Evolutionary conservation across 2,888 invertebrate genomes (phyloP), one percentile per base, ranked within the genome.

Genomic region (Sminthurinus aureus): DNA sequence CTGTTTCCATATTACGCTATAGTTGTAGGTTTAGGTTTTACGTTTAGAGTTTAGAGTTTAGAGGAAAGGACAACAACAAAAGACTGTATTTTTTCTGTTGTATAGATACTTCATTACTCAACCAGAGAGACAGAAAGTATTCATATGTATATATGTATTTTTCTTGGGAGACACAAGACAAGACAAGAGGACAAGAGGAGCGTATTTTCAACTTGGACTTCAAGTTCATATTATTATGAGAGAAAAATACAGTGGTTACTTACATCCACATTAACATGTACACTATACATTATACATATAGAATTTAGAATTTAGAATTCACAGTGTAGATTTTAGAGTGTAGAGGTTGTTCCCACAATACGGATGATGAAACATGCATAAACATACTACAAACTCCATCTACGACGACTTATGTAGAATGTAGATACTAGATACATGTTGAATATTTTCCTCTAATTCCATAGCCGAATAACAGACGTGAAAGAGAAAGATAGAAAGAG

Each of bases 401-500:
- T 38, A 38, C 38, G 38, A 38, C 38, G 38, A 38, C 38, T 38
- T 38, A 64, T 58, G 50, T 24, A 52, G 26, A 24, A 4, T 38
- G 38, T 38, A 38, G 38, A 38, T 38, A 38, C 3, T 1, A 38
- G 38, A n/a, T 38, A 38, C 38, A 38, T 38, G 38, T 38, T 38
- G 6, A 38, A 38, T 26, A 22, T 51, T 71, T 58, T 75, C 52
- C 12, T 26, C 77, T 26, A 79, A 71, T 67, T 75, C 71, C 82
- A 38, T 71, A 52, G n/a, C 51, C 50, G 51, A 67, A 38, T 38
- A 38, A 76, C 22, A 82, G 76, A 82, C 77, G 18, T 67, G 26
- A 67, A 67, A 38, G 66, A 82, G 85, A 86, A 86, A 86, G 86
- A 86, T 85, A 86, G 86, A 64, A 20, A 6, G 20, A 83, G 84